Evolutionary conservation across 2,113 vertebrate genomes (phyloP).

Genomic region (Gopherus flavomarginatus): DNA sequence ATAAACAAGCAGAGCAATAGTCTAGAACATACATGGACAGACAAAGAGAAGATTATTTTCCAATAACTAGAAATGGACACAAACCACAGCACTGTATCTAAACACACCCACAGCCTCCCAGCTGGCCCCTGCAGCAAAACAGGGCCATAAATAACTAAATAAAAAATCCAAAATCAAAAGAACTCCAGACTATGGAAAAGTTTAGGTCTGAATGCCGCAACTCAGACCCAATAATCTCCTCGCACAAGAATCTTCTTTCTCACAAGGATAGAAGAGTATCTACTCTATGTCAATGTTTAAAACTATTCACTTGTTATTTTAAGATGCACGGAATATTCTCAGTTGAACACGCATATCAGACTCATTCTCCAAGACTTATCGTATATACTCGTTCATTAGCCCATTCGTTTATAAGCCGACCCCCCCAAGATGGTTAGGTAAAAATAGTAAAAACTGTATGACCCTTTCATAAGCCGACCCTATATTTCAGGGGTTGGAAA

Average conservation of each 20-base stretch:
- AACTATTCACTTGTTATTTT: background rate
- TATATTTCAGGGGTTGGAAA: no score
- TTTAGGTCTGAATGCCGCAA: background rate
- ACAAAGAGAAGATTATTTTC: constrained; percentile 17
- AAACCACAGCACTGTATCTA: background rate
- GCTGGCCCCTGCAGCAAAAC: background rate
- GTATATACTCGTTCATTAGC: no score
- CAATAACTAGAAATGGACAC: background rate
- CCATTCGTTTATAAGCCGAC: no score
- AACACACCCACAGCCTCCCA: background rate
- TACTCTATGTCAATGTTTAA: background rate
- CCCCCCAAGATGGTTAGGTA: no score
- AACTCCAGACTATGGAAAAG: background rate
- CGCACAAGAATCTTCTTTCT: background rate
- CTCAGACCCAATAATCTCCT: background rate
- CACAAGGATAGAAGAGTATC: background rate
- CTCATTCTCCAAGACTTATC: background rate
- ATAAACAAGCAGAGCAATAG: constrained; percentile 89
- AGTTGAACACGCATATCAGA: background rate
- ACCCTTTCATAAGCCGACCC: no score
- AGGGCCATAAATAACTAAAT: background rate
- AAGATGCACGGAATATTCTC: background rate
- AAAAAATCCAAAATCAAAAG: background rate
- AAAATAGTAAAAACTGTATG: no score
- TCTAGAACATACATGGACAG: constrained; percentile 76